A percentile compares a stretch with the other conserved stretches of the same genome.
Evolutionary conservation across 2,797 vertebrate genomes (phyloP).

Genomic region (Hippoglossus hippoglossus): DNA sequence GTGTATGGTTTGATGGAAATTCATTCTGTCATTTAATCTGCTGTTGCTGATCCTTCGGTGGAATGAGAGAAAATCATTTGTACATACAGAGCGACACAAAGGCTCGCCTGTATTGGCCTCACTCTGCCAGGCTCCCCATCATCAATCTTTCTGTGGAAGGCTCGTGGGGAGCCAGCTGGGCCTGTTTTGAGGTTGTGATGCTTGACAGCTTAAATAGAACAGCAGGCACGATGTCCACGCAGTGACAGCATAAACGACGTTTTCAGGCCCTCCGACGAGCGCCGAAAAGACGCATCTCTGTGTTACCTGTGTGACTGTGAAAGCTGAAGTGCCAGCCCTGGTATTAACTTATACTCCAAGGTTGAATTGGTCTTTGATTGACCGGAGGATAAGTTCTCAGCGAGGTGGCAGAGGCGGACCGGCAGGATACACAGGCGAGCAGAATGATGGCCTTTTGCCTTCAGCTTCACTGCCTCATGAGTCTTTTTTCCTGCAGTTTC

Average conservation of each 20-base stretch:
- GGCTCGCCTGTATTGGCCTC: conserved; percentile 51
- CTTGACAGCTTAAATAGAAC: conserved; percentile 77
- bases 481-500: conserved; percentile 15
- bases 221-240: conserved; percentile 66
- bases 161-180: conserved; percentile 69
- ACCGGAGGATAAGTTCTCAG: conserved; percentile 58
- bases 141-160: conserved; percentile 71
- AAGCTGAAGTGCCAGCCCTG: conserved; percentile 31
- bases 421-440: conserved; percentile 34
- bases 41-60: conserved; percentile 67
- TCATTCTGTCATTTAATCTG: conserved; percentile 80
- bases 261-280: conserved; percentile 50
- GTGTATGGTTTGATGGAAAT: conserved; percentile 70
- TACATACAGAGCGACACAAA: conserved; percentile 66
- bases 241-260: conserved; percentile 58
- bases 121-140: conserved; percentile 65
- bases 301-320: conserved; percentile 58
- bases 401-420: conserved; percentile 41
- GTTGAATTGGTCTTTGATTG: conserved; percentile 76
- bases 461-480: conserved; percentile 33
- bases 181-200: conserved; percentile 60
- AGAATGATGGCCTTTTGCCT: conserved; percentile 34
- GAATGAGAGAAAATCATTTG: conserved; percentile 71
- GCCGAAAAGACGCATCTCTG: conserved; percentile 40
- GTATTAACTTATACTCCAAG: conserved; percentile 71